Evolutionary conservation across 2,113 vertebrate species (phyloP), one percentile per base, ranked within the genome.

Genomic region (Proteles cristata): DNA sequence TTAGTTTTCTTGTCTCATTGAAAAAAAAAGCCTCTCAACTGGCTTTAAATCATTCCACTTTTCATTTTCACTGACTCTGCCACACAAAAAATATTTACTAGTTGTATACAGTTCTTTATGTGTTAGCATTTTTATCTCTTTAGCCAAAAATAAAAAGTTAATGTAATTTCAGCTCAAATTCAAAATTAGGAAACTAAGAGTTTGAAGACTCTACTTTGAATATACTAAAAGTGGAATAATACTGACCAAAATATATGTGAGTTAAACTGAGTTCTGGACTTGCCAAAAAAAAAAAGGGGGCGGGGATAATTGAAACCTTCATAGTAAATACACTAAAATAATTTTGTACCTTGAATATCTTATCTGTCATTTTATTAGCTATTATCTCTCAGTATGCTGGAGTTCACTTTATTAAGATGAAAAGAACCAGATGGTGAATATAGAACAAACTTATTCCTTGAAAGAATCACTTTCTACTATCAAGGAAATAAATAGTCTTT

Each of bases 201-300:
- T 90, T 86, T 43, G 26, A 71, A 66, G 55, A 53, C 39, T 45
- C 0, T 50, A 17, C 9, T 94, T 93, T 68, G 81, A 73, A 31
- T 28, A 35, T 23, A 76, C 7, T 73, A 17, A 11, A 90, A 66
- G 1, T 87, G 4, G 23, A 87, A 53, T 86, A 79, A 82, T 19
- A 94, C n/a, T 79, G 7, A 73, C 17, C 65, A 96, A 93, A 93
- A 71, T 25, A 48, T 66, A 74, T 92, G 53, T 91, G 3, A 82
- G 90, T 79, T 43, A 80, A 21, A 48, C 11, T 43, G 39, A 25
- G 7, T 48, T 94, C n/a, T 87, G 94, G 23, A 79, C 50, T 79
- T 73, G 11, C 19, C 2, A 74, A 89, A 88, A 73, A 26, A 26
- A 35, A 58, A 39, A 39, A 39, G 39, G 39, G 68, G 31, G 48